Base-by-base conservation (phyloP, 2,797 vertebrate genomes). In the Pelochelys cantorii region DNA sequence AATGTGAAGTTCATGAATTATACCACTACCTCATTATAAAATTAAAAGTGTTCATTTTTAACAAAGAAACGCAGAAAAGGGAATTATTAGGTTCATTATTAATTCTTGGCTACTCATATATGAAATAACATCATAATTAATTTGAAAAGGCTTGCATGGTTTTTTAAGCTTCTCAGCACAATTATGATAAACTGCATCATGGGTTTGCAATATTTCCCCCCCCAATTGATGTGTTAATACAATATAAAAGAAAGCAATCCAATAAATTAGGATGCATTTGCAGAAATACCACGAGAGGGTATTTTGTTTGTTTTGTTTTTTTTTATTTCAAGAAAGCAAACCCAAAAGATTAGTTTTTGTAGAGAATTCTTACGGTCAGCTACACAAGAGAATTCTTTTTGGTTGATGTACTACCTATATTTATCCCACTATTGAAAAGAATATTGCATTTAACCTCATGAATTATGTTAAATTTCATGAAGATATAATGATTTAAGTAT, bases 71-170 rank as follows among this genome's bases (percentile, higher is more conserved):
- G 84, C 48, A 2, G 2, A 85, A 83, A 90, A 79, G 71, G 86
- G 87, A 89, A 81, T 85, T 74, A 96, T 91, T 92, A 91, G 60
- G 81, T 83, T 94, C 95, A 94, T 88, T 85, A 96, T 96, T 92
- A 90, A 93, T 92, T 93, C 27, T 82, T 79, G 82, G 90, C 87
- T 89, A 84, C 55, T 93, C 71, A 25, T 11, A 88, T 81, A 91
- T 20, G 86, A 92, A 96, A 88, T 48, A 13, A 88, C 59, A 90
- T 68, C 34, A 81, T 85, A 95, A 90, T 92, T 96, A 79, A 94
- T 92, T 90, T 74, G 88, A 89, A 92, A 85, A 90, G 82, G 77
- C 71, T 79, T 88, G 81, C 55, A 20, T 11, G 82, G 12, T 25
- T 1, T 93, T 93, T 91, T 86, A 92, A 96, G 85, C 83, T 87